Percentiles rank a stretch among this genome's conserved stretches.
These are phyloP conservation scores for Pristionchus japonicus DNA, from an alignment of 2,888 invertebrate species.

Conservation along the genomic window DNA sequence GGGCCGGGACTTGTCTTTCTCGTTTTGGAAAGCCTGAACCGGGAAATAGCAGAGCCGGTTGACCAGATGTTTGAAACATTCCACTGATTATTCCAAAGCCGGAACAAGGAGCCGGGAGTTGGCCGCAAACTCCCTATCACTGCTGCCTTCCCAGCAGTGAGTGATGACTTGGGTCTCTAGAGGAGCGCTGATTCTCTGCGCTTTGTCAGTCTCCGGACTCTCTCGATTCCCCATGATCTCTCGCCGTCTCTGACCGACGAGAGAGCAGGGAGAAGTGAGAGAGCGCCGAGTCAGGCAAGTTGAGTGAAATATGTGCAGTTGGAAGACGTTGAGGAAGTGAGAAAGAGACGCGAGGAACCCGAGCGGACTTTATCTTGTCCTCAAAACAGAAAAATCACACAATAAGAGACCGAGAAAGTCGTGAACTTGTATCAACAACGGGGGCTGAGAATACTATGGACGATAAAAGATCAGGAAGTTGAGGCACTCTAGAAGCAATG, in stretches of 20 bases:
- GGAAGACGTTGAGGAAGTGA: constrained; percentile 13
- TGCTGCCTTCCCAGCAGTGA: background rate
- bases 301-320: background rate
- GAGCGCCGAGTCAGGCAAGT: background rate
- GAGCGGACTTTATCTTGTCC: background rate
- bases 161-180: constrained; percentile 12
- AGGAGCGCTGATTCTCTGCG: background rate
- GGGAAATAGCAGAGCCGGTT: background rate
- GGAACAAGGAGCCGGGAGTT: background rate
- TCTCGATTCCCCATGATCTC: no score
- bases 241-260: background rate
- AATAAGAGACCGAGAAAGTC: no score
- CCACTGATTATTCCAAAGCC: background rate
- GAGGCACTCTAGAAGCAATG: no score
- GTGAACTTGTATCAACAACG: no score
- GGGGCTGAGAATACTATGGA: no score
- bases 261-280: background rate
- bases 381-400: no score
- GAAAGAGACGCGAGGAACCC: background rate
- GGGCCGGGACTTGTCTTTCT: no score
- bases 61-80: no score
- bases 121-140: background rate
- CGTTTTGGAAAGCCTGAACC: background rate
- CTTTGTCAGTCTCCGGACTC: background rate
- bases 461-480: no score